phyloP scores from a whole-genome alignment of 1,140 invertebrate species.

The Pollicipes pollicipes region DNA sequence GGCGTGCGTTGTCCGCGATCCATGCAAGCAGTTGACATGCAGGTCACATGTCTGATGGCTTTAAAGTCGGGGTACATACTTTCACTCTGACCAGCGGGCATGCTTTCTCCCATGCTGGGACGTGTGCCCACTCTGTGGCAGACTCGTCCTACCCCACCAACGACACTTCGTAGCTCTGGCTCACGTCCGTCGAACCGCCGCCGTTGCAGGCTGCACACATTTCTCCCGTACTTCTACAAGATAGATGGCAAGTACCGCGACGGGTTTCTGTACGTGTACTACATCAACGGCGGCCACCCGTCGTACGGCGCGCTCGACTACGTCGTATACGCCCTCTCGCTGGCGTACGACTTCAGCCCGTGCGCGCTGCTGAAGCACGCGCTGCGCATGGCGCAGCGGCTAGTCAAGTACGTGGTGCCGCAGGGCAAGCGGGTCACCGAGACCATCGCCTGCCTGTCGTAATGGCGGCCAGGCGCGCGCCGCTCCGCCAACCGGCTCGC shows the following conservation, averaged over 20 bases:
- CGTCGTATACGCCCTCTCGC: slow-evolving; percentile 15
- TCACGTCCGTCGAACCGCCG: no score
- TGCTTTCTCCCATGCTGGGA: no score
- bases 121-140: no score
- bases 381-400: background rate
- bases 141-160: no score
- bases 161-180: no score
- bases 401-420: background rate
- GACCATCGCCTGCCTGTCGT: background rate
- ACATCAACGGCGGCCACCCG: slow-evolving; percentile 88
- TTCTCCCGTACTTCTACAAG: slow-evolving; percentile 90
- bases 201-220: slow-evolving; percentile 74
- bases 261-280: slow-evolving; percentile 90
- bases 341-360: background rate
- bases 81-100: no score
- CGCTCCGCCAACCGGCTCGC: no score
- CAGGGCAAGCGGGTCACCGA: background rate
- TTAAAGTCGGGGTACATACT: no score
- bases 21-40: no score
- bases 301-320: slow-evolving; percentile 49
- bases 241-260: slow-evolving; percentile 82
- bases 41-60: no score
- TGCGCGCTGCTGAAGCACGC: background rate
- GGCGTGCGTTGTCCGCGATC: no score
- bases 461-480: background rate